Base-by-base conservation (phyloP, 2,888 invertebrate genomes). In the Epinotia brunnichana region DNA sequence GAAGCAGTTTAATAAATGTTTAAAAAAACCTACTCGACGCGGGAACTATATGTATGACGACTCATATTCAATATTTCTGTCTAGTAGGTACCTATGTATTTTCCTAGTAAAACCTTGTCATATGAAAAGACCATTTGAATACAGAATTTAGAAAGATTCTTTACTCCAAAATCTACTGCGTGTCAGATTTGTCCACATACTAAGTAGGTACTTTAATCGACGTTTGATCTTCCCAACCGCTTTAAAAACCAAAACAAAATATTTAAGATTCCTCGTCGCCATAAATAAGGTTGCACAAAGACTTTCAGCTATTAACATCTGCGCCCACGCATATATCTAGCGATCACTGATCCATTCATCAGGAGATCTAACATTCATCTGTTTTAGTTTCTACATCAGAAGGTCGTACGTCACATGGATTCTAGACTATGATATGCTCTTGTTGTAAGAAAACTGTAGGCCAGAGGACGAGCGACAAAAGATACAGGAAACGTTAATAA, bases 281-380 rank as follows among this genome's bases (percentile, higher is more conserved):
- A 72, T 72, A 72, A 72, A 72, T 72, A 60, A 48, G n/a, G 44
- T 21, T 61, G 66, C 54, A 72, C 72, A 72, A 72, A 72, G 72
- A 61, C 29, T 62, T 72, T 68, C 71, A 72, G 72, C 72, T 72
- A 68, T 68, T 72, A 60, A 63, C 69, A 63, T 63, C 29, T 71
- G 71, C 71, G 66, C 71, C 71, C 44, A 68, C 72, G 67, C 72
- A 51, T 67, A 41, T 67, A 72, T 72, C 71, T 60, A 48, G 39
- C 71, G 66, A 72, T 72, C 71, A 71, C 35, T 21, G 67, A 62
- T 72, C 72, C 72, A 72, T 72, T 72, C 72, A 72, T 72, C 67
- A 72, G 67, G 24, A 62, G 56, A 70, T 70, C 63, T 70, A 44
- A 56, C 56, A 44, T 63, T 60, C 69, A 70, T 64, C 54, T 66